phyloP scores from a whole-genome alignment of 2,888 invertebrate species.

The Caenorhabditis afra region DNA sequence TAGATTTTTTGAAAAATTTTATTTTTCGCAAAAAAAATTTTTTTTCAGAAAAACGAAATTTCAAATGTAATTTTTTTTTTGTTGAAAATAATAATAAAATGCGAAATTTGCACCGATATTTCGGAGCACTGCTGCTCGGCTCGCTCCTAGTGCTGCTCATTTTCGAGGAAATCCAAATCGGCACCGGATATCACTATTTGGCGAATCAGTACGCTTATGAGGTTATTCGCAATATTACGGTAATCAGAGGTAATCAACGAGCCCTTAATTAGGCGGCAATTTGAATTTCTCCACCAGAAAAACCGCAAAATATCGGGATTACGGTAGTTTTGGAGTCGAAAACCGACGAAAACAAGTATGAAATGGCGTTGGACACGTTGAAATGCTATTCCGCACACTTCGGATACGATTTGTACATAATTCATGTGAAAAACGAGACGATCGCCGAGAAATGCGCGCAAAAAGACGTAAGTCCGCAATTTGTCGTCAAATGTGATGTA shows the following conservation, averaged over 20 bases:
- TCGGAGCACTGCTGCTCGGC: constrained; percentile 4
- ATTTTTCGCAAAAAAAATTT: neutral
- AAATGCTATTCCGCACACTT: constrained; percentile 48
- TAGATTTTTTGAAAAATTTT: constrained; percentile 1
- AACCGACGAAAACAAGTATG: constrained; percentile 37
- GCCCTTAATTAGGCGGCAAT: neutral
- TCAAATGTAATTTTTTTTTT: too few relatives aligned
- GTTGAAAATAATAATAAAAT: too few relatives aligned
- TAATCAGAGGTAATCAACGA: constrained; percentile 30
- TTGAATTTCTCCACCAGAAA: neutral
- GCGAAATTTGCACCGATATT: constrained; percentile 28
- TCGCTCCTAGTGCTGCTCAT: constrained; percentile 4
- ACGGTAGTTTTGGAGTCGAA: constrained; percentile 18
- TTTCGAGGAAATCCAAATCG: constrained; percentile 40
- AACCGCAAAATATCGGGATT: constrained; percentile 18
- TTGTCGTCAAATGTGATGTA: neutral
- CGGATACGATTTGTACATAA: constrained; percentile 39
- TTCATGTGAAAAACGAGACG: constrained; percentile 14
- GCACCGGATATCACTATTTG: constrained; percentile 28
- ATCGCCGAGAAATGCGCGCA: constrained; percentile 46
- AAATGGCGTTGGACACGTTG: constrained; percentile 53
- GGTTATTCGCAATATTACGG: constrained; percentile 34
- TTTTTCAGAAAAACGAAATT: too few relatives aligned
- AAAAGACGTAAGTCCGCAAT: constrained; percentile 54
- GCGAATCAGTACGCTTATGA: constrained; percentile 46